Percentiles rank a stretch among this genome's conserved stretches.
These are phyloP conservation scores for Diadegma fenestrale DNA, from an alignment of 2,888 invertebrate species.

Conservation along the genomic window DNA sequence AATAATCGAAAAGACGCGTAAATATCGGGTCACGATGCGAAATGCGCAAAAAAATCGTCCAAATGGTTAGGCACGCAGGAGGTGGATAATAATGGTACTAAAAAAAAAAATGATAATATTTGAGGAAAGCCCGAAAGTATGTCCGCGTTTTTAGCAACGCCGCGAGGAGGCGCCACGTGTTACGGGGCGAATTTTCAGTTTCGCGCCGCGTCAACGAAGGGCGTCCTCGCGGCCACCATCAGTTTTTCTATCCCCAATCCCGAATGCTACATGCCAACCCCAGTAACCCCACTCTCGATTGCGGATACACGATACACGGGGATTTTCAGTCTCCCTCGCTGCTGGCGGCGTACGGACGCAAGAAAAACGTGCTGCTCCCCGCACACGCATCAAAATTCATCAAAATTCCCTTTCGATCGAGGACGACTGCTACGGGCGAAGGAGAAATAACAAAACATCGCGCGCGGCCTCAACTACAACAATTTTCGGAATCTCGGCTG, in stretches of 20 bases:
- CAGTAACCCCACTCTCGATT: conserved; percentile 61
- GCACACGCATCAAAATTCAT: conserved; percentile 57
- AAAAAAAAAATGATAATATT: conserved; percentile 50
- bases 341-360: conserved; percentile 81
- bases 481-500: conserved; percentile 1
- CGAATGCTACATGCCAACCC: background rate
- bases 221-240: conserved; percentile 69
- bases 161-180: conserved; percentile 76
- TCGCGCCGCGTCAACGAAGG: conserved; percentile 74
- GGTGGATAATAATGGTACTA: background rate
- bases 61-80: background rate
- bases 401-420: conserved; percentile 58
- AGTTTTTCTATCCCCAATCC: conserved; percentile 45
- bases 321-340: conserved; percentile 80
- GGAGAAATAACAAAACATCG: background rate
- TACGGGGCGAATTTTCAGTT: conserved; percentile 75
- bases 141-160: conserved; percentile 62
- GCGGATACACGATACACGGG: conserved; percentile 49
- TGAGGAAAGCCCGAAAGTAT: conserved; percentile 22
- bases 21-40: background rate
- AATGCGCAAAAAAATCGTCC: no score
- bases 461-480: background rate
- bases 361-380: conserved; percentile 65
- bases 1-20: background rate
- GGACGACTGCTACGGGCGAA: conserved; percentile 37